Evolutionary conservation across 2,888 invertebrate species (phyloP).

Genomic region (Reticulitermes lucifugus): DNA sequence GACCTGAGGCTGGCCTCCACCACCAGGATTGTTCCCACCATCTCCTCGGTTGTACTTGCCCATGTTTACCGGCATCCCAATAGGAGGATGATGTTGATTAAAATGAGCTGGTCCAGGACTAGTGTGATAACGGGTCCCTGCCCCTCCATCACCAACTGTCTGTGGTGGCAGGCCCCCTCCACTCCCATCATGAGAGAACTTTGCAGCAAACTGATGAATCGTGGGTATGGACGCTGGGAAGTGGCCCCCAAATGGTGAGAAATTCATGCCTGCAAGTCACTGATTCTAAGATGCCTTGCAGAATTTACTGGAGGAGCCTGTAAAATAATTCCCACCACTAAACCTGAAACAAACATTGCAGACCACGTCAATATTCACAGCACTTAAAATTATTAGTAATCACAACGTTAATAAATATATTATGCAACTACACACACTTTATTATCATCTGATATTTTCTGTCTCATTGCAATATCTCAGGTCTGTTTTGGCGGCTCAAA

Average conservation of each 20-base stretch:
- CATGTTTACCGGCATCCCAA: constrained; percentile 68
- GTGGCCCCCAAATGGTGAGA: constrained; percentile 86
- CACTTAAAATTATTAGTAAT: neutral
- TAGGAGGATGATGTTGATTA: constrained; percentile 67
- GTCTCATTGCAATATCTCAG: constrained; percentile 15
- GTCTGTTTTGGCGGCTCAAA: constrained; percentile 19
- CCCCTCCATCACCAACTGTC: constrained; percentile 52
- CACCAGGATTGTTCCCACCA: constrained; percentile 47
- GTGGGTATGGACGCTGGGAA: constrained; percentile 82
- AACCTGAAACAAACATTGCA: constrained; percentile 29
- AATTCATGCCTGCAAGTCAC: constrained; percentile 73
- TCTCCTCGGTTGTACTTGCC: constrained; percentile 73
- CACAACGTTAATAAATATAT: neutral
- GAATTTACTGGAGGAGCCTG: neutral
- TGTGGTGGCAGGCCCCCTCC: constrained; percentile 54
- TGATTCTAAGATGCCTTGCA: neutral
- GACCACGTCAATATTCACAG: neutral
- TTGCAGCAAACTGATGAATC: constrained; percentile 86
- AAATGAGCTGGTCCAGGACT: constrained; percentile 63
- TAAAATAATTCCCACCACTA: constrained; percentile 1
- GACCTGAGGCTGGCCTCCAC: constrained; percentile 48
- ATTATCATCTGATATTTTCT: constrained; percentile 13
- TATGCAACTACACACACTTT: neutral
- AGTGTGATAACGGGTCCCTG: constrained; percentile 53
- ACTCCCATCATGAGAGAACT: constrained; percentile 67